These are phyloP conservation scores for Phoxinus dragarum DNA, from an alignment of 2,797 vertebrate genomes.

Conservation along the genomic window DNA sequence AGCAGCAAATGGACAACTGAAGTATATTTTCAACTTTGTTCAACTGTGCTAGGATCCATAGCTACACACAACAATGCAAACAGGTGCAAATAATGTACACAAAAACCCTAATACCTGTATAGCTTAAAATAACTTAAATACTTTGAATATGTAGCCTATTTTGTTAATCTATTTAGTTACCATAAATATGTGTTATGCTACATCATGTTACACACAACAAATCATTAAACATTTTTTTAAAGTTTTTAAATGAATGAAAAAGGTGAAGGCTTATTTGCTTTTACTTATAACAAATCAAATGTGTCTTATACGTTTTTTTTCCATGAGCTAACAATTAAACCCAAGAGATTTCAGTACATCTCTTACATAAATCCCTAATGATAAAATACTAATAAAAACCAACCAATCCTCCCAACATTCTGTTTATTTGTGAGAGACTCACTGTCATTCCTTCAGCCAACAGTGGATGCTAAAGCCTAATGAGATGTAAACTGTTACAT, in stretches of 20 bases:
- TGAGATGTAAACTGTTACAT: background rate
- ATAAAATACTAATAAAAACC: background rate
- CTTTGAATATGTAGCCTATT: no score
- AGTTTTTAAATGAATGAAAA: background rate
- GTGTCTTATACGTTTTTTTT: no score
- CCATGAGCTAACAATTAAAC: background rate
- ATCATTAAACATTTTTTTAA: no score
- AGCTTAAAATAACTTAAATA: no score
- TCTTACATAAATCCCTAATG: background rate
- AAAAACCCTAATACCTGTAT: no score
- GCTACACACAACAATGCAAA: no score
- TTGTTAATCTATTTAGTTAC: no score
- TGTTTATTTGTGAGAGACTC: background rate
- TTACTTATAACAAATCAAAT: background rate
- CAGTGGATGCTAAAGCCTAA: background rate
- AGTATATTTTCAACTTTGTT: no score
- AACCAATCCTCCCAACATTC: background rate
- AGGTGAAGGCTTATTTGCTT: background rate
- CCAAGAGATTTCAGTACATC: background rate
- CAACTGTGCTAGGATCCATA: no score
- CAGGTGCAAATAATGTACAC: no score
- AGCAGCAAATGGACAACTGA: no score
- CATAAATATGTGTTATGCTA: no score
- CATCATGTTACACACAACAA: background rate
- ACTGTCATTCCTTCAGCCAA: background rate